phyloP scores from a whole-genome alignment of 1,140 invertebrate genomes.

The Drosophila repletoides region DNA sequence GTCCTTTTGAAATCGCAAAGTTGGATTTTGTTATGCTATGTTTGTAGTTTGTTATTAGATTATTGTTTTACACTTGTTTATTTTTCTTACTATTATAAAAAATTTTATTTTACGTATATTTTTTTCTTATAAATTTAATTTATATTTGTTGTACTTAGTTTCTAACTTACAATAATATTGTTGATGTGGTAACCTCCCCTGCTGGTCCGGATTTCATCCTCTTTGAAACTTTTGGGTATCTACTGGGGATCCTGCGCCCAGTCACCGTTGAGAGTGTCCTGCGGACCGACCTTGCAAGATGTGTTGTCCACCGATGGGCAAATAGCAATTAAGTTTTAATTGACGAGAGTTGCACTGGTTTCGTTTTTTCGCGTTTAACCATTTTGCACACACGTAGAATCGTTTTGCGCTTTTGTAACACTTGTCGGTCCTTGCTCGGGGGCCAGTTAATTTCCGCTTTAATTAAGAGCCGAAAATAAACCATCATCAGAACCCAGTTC shows the following conservation, averaged over 20 bases:
- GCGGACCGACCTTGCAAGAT: not conserved
- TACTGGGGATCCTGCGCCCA: not conserved
- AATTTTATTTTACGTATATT: too few relatives aligned
- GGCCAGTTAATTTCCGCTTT: not conserved
- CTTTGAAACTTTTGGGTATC: not conserved
- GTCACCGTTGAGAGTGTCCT: not conserved
- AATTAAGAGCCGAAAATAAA: too few relatives aligned
- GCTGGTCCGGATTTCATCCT: not conserved
- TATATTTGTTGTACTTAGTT: not conserved
- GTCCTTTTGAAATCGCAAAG: constrained; percentile 5
- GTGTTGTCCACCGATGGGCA: not conserved
- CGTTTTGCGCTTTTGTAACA: not conserved
- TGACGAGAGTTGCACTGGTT: too few relatives aligned
- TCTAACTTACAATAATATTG: not conserved
- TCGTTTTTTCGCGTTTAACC: not conserved
- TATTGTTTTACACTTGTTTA: not conserved
- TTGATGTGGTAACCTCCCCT: not conserved
- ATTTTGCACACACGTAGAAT: not conserved
- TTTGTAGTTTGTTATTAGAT: not conserved
- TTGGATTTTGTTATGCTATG: constrained; percentile 2
- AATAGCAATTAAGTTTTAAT: too few relatives aligned
- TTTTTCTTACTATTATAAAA: not conserved
- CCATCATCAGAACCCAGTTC: too few relatives aligned
- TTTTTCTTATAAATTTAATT: too few relatives aligned
- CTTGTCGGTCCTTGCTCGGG: not conserved